Conservation (phyloP, 2,113 vertebrate genomes). For the Pseudorectes ferrugineus region DNA sequence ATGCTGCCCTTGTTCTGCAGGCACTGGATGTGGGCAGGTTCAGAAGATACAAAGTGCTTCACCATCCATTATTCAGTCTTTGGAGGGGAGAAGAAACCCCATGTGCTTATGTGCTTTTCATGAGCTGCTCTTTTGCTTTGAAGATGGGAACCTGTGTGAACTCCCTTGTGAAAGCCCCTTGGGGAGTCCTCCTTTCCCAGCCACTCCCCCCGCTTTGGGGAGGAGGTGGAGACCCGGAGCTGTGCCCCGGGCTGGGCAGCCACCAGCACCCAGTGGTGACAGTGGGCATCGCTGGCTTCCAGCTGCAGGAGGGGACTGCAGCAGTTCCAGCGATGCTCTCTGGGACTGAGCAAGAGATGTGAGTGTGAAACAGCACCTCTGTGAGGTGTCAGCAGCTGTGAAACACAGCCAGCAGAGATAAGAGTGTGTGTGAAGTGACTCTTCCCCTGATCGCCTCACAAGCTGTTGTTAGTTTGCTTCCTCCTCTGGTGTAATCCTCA, state of each 20-base stretch:
- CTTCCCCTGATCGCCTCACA: background rate
- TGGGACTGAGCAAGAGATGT: background rate
- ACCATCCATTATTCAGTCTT: background rate
- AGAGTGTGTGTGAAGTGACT: background rate
- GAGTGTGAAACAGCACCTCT: background rate
- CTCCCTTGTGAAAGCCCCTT: background rate
- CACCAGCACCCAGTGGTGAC: rapidly evolving
- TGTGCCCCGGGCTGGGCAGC: background rate
- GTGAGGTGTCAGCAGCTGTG: background rate
- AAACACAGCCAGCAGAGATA: background rate
- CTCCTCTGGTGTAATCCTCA: background rate
- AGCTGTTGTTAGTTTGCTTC: background rate
- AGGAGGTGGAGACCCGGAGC: background rate
- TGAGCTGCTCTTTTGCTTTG: background rate
- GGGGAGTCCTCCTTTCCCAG: background rate
- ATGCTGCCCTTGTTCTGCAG: background rate
- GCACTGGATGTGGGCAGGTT: background rate
- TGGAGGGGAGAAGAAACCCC: rapidly evolving
- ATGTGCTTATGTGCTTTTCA: background rate
- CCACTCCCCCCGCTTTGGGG: rapidly evolving
- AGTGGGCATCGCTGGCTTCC: rapidly evolving
- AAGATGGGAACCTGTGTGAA: background rate
- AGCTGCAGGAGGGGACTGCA: background rate
- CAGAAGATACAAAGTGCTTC: background rate
- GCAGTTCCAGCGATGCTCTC: background rate